These are phyloP conservation scores for Dryoscopus gambensis DNA, from an alignment of 2,113 vertebrate genomes.

Conservation along the genomic window DNA sequence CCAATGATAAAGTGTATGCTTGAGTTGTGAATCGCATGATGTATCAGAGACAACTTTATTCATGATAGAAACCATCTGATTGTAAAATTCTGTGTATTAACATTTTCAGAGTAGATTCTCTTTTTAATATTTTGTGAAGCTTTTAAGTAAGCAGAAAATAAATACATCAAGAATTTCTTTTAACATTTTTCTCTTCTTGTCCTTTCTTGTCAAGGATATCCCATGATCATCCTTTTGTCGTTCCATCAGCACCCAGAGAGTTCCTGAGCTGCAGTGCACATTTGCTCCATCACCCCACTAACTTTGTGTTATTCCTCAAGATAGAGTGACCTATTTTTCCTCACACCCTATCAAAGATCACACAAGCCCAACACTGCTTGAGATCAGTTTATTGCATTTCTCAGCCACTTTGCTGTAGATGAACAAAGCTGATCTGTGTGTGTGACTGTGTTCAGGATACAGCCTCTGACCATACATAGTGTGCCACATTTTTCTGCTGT, in stretches of 20 bases:
- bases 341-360: neutral
- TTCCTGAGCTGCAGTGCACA: neutral
- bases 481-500: neutral
- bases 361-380: neutral
- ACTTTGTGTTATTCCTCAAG: constrained; percentile 33
- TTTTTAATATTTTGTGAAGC: neutral
- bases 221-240: neutral
- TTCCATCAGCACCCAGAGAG: constrained; percentile 41
- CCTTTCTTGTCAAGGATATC: neutral
- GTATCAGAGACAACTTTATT: neutral
- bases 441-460: neutral
- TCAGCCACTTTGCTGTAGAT: neutral
- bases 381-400: neutral
- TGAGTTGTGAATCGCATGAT: neutral
- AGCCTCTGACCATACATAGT: neutral
- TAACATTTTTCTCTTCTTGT: neutral
- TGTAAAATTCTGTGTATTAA: neutral
- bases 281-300: neutral
- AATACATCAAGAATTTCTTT: neutral
- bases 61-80: neutral
- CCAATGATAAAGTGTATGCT: neutral
- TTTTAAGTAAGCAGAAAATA: neutral
- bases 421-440: neutral
- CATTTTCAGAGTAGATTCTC: neutral
- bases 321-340: neutral